Base-by-base conservation (phyloP, 2,888 invertebrate genomes). In the Cynaeus angustus region DNA sequence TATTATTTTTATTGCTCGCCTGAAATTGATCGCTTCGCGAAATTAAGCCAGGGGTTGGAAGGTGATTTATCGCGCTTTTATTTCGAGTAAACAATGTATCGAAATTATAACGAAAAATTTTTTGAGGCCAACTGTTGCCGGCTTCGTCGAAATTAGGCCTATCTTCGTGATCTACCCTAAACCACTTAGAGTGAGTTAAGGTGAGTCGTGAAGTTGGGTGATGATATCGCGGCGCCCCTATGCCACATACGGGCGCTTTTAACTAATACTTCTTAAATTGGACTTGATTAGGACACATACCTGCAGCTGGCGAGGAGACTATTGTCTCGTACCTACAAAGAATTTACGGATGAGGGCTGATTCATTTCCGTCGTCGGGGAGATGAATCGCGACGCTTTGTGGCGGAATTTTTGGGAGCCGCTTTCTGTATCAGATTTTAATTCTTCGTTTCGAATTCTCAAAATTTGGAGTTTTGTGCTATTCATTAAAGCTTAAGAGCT, bases 191-290 rank as follows among this genome's bases (percentile, higher is more conserved):
- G 62, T 64, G 69, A 73, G 66, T 67, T 71, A 66, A 74, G 58
- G 59, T 52, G 43, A 16, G 53, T 59, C 68, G 56, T 56, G 67
- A 41, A 12, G 14, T 14, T 55, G 21, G 71, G 71, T 75, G 77
- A 78, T 77, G 71, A 66, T 78, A 82, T 83, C 81, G 75, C 78
- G 82, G 81, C 78, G 79, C 83, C 82, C 83, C 78, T 78, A 82
- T 83, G 75, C 66, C 56, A 13, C 41, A 72, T 75, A 79, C 79
- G 78, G 80, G 84, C 81, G 80, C 78, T 72, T 75, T 78, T 77
- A 80, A 81, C 81, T 83, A 84, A 84, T 84, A 83, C 83, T 80
- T 83, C 83, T 82, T 83, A 83, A 84, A 85, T 84, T 85, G 83
- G 81, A 78, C 79, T 82, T 85, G 84, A 85, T 85, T 84, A 84